Evolutionary conservation across 2,888 invertebrate genomes (phyloP), one percentile per base, ranked within the genome.

Genomic region (Drosophila kambysellisi): DNA sequence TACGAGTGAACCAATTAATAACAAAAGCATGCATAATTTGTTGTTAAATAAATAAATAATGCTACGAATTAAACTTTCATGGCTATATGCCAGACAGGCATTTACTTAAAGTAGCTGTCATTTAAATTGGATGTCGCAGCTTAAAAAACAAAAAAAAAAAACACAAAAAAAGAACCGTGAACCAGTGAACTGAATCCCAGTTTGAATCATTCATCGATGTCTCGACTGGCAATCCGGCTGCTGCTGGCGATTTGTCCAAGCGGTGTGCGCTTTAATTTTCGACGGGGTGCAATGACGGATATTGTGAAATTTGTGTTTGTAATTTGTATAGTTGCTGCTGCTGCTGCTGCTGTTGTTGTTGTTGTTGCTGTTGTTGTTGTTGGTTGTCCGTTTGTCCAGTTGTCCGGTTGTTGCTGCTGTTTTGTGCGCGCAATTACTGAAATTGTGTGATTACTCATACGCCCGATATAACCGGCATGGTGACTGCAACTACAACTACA

Each of bases 391-490:
- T 46, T 76, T 61, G 79, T 51, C 51, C 51, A 30, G 30, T 54
- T 65, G 62, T 69, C 57, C 64, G 35, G 57, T 56, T 62, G 67
- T 53, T 69, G 75, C 50, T 75, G 77, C 75, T 75, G 79, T 70
- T 74, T 78, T 74, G 66, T 75, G 81, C 78, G 76, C 75, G 88
- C 90, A 86, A 89, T 86, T 86, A 89, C 89, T 85, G 79, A 89
- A 86, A 86, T 85, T 89, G 90, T 89, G 70, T 63, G 89, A 89
- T 86, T 86, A 86, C 85, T 86, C 85, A 86, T 86, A 89, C 85
- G 89, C 88, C 85, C 88, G 89, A 83, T 85, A 89, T 88, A 87
- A 89, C 89, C 89, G 89, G 89, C 84, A 87, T 78, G 75, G 70
- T 76, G 70, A 65, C 83, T 77, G 30, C 56, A 9, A 30, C 46